Conservation (phyloP, 2,797 vertebrate genomes). For the Spinus olivaceus region DNA sequence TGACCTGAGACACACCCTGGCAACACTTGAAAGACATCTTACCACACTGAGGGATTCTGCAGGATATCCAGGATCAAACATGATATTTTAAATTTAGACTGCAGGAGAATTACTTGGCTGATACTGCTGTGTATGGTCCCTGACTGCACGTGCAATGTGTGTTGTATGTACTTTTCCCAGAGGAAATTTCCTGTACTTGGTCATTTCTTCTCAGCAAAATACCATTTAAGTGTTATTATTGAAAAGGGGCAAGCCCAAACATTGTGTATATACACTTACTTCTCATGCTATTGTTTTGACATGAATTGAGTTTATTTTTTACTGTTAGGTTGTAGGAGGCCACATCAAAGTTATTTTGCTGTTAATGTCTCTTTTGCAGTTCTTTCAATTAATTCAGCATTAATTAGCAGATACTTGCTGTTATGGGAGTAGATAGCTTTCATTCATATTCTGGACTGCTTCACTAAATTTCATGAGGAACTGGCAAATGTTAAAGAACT, state of each 20-base stretch:
- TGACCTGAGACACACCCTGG: neutral
- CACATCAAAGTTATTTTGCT: neutral
- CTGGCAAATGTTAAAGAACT: neutral
- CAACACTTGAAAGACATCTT: conserved; percentile 41
- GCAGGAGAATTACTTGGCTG: neutral
- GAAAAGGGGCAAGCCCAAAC: neutral
- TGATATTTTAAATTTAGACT: conserved; percentile 7
- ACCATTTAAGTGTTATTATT: neutral
- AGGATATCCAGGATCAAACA: conserved; percentile 50
- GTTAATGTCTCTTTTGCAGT: neutral
- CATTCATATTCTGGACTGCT: neutral
- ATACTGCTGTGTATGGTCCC: neutral
- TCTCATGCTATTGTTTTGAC: conserved; percentile 36
- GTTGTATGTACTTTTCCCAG: neutral
- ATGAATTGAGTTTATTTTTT: conserved; percentile 11
- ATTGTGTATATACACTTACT: neutral
- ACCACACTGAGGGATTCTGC: neutral
- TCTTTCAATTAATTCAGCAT: neutral
- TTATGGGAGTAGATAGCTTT: neutral
- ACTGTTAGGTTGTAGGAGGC: neutral
- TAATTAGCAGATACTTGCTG: neutral
- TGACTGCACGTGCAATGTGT: neutral
- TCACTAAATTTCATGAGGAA: neutral
- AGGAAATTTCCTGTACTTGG: neutral
- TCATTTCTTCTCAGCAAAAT: conserved; percentile 23